A percentile compares a stretch with the other conserved stretches of the same genome.
Evolutionary conservation across 2,113 vertebrate genomes (phyloP).

Genomic region (Trogon melanurus): DNA sequence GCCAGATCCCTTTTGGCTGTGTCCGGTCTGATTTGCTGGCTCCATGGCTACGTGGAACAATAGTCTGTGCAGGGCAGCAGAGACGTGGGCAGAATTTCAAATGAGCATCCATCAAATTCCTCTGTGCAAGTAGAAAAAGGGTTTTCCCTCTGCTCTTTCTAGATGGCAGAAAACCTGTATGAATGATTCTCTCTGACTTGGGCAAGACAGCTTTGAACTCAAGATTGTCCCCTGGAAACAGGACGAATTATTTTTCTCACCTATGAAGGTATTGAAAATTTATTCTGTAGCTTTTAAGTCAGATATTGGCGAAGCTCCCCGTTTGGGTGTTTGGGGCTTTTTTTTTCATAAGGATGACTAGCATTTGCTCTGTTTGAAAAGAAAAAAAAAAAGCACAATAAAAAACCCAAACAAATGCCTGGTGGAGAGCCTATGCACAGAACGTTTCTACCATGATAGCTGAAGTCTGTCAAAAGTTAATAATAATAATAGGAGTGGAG

Average conservation of each 20-base stretch:
- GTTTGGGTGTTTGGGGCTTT: too few relatives aligned
- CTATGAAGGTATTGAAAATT: background rate
- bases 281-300: background rate
- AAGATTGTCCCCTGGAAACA: background rate
- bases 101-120: background rate
- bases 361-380: background rate
- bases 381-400: background rate
- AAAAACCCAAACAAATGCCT: background rate
- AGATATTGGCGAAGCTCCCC: background rate
- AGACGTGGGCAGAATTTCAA: constrained; percentile 52
- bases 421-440: background rate
- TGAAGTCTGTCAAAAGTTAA: background rate
- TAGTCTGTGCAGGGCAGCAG: constrained; percentile 27
- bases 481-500: background rate
- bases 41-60: constrained; percentile 29
- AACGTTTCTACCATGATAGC: background rate
- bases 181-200: background rate
- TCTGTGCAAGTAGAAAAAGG: background rate
- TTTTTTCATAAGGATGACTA: background rate
- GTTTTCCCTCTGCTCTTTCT: background rate
- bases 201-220: background rate
- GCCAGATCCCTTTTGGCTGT: background rate
- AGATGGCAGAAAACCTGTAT: background rate
- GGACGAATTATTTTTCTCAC: background rate
- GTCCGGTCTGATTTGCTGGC: background rate